These are phyloP conservation scores for Drosophila rubida DNA, from an alignment of 2,888 invertebrate genomes.

Conservation along the genomic window DNA sequence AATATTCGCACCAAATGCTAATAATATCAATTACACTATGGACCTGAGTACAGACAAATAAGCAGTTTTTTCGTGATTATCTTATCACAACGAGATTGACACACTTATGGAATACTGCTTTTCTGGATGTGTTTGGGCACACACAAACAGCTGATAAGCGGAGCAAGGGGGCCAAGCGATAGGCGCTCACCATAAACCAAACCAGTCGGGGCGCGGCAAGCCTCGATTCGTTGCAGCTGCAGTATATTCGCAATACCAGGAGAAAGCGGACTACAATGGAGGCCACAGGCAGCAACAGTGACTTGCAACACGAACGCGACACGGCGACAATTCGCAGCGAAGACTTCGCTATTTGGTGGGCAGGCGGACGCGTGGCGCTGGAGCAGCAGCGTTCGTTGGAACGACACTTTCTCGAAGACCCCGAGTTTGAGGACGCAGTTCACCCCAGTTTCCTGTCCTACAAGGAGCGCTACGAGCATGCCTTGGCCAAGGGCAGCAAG, in stretches of 20 bases:
- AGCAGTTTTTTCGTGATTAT: neutral
- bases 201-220: neutral
- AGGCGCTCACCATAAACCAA: neutral
- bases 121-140: neutral
- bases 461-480: conserved; percentile 76
- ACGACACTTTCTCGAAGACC: conserved; percentile 68
- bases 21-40: conserved; percentile 11
- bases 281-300: conserved; percentile 50
- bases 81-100: conserved; percentile 10
- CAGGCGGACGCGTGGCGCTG: conserved; percentile 66
- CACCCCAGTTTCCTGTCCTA: conserved; percentile 74
- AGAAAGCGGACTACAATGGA: conserved; percentile 2
- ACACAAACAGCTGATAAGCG: conserved; percentile 19
- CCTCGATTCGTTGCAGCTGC: neutral
- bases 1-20: conserved; percentile 1
- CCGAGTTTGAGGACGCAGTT: conserved; percentile 67
- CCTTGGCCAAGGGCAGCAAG: conserved; percentile 72
- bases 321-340: conserved; percentile 68
- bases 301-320: conserved; percentile 69
- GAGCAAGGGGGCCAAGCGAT: neutral
- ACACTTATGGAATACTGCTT: neutral
- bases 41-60: conserved; percentile 1
- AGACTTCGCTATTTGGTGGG: conserved; percentile 81
- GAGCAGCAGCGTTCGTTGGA: conserved; percentile 69
- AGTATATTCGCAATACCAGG: neutral